Evolutionary conservation across 2,888 invertebrate genomes (phyloP), one percentile per base, ranked within the genome.

Genomic region (Sarcophaga carnaria): DNA sequence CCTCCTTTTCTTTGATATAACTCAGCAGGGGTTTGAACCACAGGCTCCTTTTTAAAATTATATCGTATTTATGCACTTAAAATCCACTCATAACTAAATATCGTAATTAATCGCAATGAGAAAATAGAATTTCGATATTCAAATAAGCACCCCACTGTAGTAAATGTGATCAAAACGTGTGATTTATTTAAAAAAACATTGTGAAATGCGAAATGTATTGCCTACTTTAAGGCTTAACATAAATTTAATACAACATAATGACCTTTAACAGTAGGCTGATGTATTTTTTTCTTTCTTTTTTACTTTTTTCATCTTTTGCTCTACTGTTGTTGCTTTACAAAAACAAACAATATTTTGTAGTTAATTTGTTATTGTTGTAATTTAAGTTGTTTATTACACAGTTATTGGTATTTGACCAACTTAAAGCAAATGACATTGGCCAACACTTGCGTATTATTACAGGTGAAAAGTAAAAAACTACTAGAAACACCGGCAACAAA

Each of bases 391-490:
- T 54, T 54, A 54, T 54, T 54, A 54, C 54, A 54, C 54, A 54
- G 12, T 62, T 62, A 62, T 37, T 20, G 37, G 74, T 66, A 69
- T 83, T 12, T 64, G 63, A 72, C 64, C 66, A 69, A 71, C 75
- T 72, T 83, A 72, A 69, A 86, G 76, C 83, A 76, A 54, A 84
- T 91, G 91, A 92, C 91, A 92, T 92, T 92, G 91, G 90, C 89
- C 90, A 77, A 54, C 75, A 27, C 79, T 72, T 81, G 17, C 17
- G 5, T 17, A 17, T 12, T 54, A 79, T 82, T 79, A 78, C 85
- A 83, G 79, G 72, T 85, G 83, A 83, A 69, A 80, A 80, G 74
- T 76, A 85, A 88, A 83, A 88, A 76, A 75, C 3, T 22, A 22
- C 22, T 22, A 22, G 22, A 14, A 1, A 20, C 20, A 11, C 47